A percentile compares a stretch with the other conserved stretches of the same genome.
phyloP scores from a whole-genome alignment of 2,888 invertebrate genomes.

The Drosophila macrospina region DNA sequence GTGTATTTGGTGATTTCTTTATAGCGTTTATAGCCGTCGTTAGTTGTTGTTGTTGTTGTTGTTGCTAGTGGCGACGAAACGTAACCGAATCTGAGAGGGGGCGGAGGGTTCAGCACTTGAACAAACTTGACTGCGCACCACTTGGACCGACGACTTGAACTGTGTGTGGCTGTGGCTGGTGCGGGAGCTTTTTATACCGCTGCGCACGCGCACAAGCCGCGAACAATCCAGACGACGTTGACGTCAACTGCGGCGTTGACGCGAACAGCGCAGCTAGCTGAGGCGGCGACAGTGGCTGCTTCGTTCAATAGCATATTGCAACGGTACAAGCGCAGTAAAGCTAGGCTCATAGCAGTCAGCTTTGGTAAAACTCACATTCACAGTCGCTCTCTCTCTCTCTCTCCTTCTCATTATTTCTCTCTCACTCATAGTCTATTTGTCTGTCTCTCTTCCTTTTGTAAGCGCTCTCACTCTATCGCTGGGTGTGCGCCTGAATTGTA shows the following conservation, averaged over 20 bases:
- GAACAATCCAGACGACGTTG: constrained; percentile 73
- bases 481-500: constrained; percentile 44
- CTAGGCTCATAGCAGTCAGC: constrained; percentile 71
- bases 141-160: constrained; percentile 85
- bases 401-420: constrained; percentile 17
- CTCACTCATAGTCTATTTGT: constrained; percentile 6
- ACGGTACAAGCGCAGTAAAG: constrained; percentile 55
- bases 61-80: constrained; percentile 47
- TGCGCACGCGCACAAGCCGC: constrained; percentile 82
- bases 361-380: constrained; percentile 42
- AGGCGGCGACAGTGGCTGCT: constrained; percentile 10
- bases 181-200: constrained; percentile 86
- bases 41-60: constrained; percentile 23
- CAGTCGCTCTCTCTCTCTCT: constrained; percentile 20
- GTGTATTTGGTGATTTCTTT: constrained; percentile 44
- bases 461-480: constrained; percentile 17
- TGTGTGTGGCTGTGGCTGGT: constrained; percentile 85
- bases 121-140: constrained; percentile 82
- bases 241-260: constrained; percentile 28
- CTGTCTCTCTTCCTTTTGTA: neutral
- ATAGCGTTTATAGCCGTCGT: constrained; percentile 46
- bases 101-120: constrained; percentile 63
- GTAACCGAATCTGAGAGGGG: constrained; percentile 59
- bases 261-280: constrained; percentile 6
- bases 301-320: constrained; percentile 56